Conservation (phyloP, 2,797 vertebrate genomes). For the Ptychobarbus kaznakovi region DNA sequence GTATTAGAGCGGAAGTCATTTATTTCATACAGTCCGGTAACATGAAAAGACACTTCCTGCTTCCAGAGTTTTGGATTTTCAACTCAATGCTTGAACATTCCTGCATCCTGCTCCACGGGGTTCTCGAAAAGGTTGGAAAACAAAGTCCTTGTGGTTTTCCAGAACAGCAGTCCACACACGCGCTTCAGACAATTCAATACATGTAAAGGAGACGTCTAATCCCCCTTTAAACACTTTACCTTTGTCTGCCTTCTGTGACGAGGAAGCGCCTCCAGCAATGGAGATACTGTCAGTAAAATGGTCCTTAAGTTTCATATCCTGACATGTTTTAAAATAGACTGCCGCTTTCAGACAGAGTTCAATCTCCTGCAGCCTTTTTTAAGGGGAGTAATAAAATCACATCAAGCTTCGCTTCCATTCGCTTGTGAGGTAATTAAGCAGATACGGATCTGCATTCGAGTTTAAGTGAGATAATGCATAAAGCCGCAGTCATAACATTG, state of each 20-base stretch:
- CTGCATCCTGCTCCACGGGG: slow-evolving; percentile 20
- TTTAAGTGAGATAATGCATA: slow-evolving; percentile 38
- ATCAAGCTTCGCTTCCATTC: slow-evolving; percentile 38
- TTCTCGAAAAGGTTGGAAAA: slow-evolving; percentile 5
- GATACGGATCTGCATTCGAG: slow-evolving; percentile 46
- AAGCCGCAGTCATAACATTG: slow-evolving; percentile 28
- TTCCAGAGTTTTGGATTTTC: slow-evolving; percentile 1
- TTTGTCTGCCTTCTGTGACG: slow-evolving; percentile 54
- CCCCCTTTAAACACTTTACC: slow-evolving; percentile 57
- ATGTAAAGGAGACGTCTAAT: slow-evolving; percentile 58
- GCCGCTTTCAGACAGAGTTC: slow-evolving; percentile 37
- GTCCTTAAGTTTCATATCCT: slow-evolving; percentile 51
- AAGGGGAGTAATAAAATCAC: slow-evolving; percentile 20
- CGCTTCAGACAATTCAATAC: slow-evolving; percentile 53
- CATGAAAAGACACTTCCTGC: slow-evolving; percentile 31
- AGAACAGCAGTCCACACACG: slow-evolving; percentile 42
- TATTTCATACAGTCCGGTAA: background rate
- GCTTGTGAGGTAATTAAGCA: slow-evolving; percentile 41
- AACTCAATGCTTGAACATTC: background rate
- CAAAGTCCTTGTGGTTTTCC: slow-evolving; percentile 36
- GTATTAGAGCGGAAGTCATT: slow-evolving; percentile 72
- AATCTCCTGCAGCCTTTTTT: slow-evolving; percentile 9
- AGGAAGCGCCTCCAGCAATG: slow-evolving; percentile 59
- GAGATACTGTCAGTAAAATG: slow-evolving; percentile 59
- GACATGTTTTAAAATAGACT: slow-evolving; percentile 49